Base-by-base conservation (phyloP, 2,888 invertebrate genomes). In the Apoderus coryli region DNA sequence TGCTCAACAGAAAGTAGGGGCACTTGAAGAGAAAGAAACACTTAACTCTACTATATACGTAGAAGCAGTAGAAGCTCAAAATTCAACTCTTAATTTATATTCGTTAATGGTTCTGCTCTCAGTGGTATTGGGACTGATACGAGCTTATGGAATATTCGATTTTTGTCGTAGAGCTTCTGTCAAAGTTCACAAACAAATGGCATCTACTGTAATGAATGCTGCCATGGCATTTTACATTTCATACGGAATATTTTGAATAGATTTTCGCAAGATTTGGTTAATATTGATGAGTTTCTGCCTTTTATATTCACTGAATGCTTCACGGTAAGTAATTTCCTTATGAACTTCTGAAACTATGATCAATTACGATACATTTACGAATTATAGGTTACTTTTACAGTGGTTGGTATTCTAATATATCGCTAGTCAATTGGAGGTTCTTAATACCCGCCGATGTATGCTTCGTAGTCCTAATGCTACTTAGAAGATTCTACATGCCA, bases 151-250 rank as follows among this genome's bases (percentile, higher is more conserved):
- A 76, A 1, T 78, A 76, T 38, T 60, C 78, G 33, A 80, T 85
- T 60, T 78, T 77, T 2, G 86, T 81, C 30, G 75, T 79, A 10
- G 67, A 86, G 65, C 64, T 84, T 52, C 52, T 1, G 41, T 46
- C 3, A 50, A 46, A 19, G 27, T 50, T 4, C 52, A 52, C 34
- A 47, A 48, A 36, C 35, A 37, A 10, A 49, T 50, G 48, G 38
- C 44, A 4, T 25, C 29, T 2, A 43, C 40, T 12, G 40, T 52
- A 4, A 35, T 52, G 2, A 38, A 45, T 23, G 47, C 48, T 9
- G 38, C 44, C 1, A 50, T 50, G 50, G 29, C 40, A 10, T 52
- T 52, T 29, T 50, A 50, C 43, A 48, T 40, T 46, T 50, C 24
- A 50, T 52, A 19, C 50, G 50, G 12, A 50, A 49, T 34, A 44